Evolutionary conservation across 2,113 vertebrate genomes (phyloP), one percentile per base, ranked within the genome.

Genomic region (Sander vitreus): DNA sequence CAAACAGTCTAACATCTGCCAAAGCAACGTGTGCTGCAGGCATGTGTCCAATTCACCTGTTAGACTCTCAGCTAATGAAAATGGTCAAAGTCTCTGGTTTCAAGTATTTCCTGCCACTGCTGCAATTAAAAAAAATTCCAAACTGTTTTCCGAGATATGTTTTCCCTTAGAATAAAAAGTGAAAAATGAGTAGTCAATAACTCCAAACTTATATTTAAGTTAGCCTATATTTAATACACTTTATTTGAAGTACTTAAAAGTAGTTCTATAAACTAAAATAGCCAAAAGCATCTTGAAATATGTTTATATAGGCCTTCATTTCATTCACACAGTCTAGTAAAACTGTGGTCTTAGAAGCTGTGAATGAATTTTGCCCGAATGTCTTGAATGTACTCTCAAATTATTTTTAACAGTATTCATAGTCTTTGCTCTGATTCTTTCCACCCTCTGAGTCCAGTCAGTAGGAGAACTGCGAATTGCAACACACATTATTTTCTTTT

Each of bases 1-100:
- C 89, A 87, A 91, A 91, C 88, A 79, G 84, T 55, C 66, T 9
- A 27, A 91, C 89, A 93, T 89, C 88, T 92, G 87, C 83, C 83
- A 84, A 10, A 82, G 62, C 59, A 73, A 85, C 89, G 78, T 30
- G 80, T n/a, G 83, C 82, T 81, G 80, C 83, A 87, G 86, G 87
- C 82, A 54, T 78, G 81, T 71, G 87, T 85, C 85, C 77, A 88
- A 39, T 85, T 93, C 91, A 93, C 93, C 93, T 94, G 92, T 75
- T 85, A 16, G 83, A 74, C 78, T 78, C 66, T 79, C 60, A 80
- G 84, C 84, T 87, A 81, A 89, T 91, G 85, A 89, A 85, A 85
- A 64, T 48, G 66, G 12, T 27, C 63, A 30, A 51, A 57, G 58
- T 78, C 23, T 87, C 68, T 57, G 53, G 81, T 85, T 85, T 83